phyloP scores from a whole-genome alignment of 92 coral and sea anemone genomes.

The Metridium senile region DNA sequence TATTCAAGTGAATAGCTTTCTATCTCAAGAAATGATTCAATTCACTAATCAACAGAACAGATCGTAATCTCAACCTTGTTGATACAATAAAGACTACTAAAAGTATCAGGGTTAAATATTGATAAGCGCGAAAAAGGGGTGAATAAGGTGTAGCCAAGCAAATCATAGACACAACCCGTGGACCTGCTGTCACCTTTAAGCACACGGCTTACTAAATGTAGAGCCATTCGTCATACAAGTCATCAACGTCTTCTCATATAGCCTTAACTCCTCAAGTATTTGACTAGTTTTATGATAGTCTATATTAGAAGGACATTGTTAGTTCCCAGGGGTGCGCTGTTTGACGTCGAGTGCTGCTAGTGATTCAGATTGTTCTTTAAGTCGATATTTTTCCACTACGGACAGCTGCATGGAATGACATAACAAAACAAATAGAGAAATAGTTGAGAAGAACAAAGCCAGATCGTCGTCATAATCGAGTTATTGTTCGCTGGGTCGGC shows the following conservation, averaged over 20 bases:
- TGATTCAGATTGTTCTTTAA: slow-evolving; percentile 20
- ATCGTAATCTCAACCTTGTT: slow-evolving; percentile 28
- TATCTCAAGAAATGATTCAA: slow-evolving; percentile 16
- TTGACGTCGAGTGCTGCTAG: slow-evolving; percentile 12
- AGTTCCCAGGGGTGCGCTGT: slow-evolving; percentile 21
- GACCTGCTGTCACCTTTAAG: not conserved
- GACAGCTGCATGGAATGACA: slow-evolving; percentile 54
- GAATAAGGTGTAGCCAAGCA: slow-evolving; percentile 26
- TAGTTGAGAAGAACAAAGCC: slow-evolving; percentile 72
- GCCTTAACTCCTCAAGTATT: not conserved
- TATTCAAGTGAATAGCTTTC: slow-evolving; percentile 21
- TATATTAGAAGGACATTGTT: not conserved
- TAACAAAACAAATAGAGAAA: slow-evolving; percentile 69
- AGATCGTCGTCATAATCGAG: slow-evolving; percentile 75
- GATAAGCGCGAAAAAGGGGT: not conserved
- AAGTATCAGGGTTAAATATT: slow-evolving; percentile 1
- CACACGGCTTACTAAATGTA: not conserved
- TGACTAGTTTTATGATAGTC: not conserved
- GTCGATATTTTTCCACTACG: slow-evolving; percentile 16
- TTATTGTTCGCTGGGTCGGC: slow-evolving; percentile 71
- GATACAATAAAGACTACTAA: not conserved
- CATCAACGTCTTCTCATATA: not conserved
- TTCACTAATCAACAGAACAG: slow-evolving; percentile 10
- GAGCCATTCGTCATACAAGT: not conserved
- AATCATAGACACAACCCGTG: slow-evolving; percentile 31